Conservation (phyloP, 2,888 invertebrate species). For the Cantharis lateralis region DNA sequence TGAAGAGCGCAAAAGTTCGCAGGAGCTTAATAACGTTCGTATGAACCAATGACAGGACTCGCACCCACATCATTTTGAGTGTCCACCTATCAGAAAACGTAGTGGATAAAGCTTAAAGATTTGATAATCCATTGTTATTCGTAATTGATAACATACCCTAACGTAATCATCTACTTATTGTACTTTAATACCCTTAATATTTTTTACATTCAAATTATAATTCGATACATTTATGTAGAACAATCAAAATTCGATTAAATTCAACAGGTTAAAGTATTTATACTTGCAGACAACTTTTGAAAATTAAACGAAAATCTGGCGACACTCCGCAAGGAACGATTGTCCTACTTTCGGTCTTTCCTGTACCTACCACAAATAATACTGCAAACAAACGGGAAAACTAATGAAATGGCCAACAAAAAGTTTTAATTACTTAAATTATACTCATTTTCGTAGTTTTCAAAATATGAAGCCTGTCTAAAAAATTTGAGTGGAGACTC, state of each 20-base stretch:
- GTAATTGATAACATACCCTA: neutral
- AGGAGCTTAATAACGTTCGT: conserved; percentile 23
- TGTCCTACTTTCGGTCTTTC: neutral
- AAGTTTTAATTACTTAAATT: neutral
- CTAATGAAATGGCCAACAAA: neutral
- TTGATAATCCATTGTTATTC: neutral
- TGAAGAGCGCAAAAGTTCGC: conserved; percentile 30
- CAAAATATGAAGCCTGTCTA: neutral
- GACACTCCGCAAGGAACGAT: neutral
- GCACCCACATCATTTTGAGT: conserved; percentile 22
- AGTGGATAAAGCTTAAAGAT: conserved; percentile 2
- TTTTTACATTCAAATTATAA: neutral
- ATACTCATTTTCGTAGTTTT: neutral
- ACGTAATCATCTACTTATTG: neutral
- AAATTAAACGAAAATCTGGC: neutral
- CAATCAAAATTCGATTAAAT: neutral
- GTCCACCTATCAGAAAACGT: conserved; percentile 20
- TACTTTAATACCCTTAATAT: neutral
- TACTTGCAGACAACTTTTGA: neutral
- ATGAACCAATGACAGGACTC: conserved; percentile 20
- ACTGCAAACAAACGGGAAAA: neutral
- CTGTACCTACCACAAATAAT: neutral
- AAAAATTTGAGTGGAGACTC: neutral
- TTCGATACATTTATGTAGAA: too few species aligned
- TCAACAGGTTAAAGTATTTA: neutral